Base-by-base conservation (phyloP, 2,888 invertebrate genomes). In the Tinea semifulvella region DNA sequence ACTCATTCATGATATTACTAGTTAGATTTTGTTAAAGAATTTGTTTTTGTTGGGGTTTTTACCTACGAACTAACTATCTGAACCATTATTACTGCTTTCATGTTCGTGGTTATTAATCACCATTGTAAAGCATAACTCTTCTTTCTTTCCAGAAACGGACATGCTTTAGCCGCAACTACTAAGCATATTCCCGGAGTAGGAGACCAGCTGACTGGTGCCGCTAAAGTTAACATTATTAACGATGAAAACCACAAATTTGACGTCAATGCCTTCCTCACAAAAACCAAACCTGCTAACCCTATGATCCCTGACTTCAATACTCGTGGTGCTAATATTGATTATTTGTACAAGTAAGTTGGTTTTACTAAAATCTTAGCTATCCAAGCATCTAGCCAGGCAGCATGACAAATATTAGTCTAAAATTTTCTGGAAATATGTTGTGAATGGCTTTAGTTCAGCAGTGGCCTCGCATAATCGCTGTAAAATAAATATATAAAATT, bases 201-300 rank as follows among this genome's bases (percentile, higher is more conserved):
- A 4, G 42, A 58, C 47, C 61, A 60, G 50, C 46, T 65, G 25
- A 61, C 64, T 0, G 67, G 56, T 1, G 56, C 64, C 1, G 64
- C 56, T 3, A 54, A 54, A 8, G 38, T 60, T 3, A 65, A 59
- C 40, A 43, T 68, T 11, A 47, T 65, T 31, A 49, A 62, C 47
- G 59, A 57, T 16, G 56, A 53, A 1, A 51, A 57, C 46, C 65
- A 68, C 42, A 57, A 61, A 8, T 38, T 71, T 8, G 57, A 53
- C 26, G 67, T 65, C 1, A 68, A 67, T 13, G 69, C 68, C 0
- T 70, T 67, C 51, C 36, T 60, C 13, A 59, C 63, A 4, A 61
- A 57, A 46, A 68, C 53, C 27, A 55, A 57, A 1, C 57, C 60
- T 2, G 50, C 54, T 0, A 50, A 60, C 1, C 67, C 70, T 2